A percentile compares a stretch with the other conserved stretches of the same genome.
phyloP scores from a whole-genome alignment of 2,888 invertebrate genomes.

The Caenorhabditis zanzibari region DNA sequence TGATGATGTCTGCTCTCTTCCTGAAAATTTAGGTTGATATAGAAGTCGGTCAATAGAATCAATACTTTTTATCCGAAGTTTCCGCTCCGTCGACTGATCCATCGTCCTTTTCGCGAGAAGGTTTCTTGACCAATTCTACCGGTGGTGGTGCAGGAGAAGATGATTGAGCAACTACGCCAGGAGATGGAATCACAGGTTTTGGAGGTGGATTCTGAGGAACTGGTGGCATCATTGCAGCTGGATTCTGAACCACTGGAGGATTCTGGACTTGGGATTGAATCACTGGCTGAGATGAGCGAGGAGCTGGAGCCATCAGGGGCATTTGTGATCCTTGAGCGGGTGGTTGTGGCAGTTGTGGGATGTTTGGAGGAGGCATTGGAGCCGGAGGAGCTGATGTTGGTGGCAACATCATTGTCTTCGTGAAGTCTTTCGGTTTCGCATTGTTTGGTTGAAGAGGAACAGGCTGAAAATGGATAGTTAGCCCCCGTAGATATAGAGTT shows the following conservation, averaged over 20 bases:
- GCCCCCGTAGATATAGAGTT: neutral
- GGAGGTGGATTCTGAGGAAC: conserved; percentile 4
- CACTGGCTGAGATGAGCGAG: conserved; percentile 10
- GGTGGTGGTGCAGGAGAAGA: neutral
- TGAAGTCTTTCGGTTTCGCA: conserved; percentile 7
- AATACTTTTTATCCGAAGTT: conserved; percentile 18
- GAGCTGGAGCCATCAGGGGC: neutral
- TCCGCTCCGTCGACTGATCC: conserved; percentile 14
- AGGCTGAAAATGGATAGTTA: neutral
- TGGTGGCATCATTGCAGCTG: neutral
- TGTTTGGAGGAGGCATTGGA: neutral
- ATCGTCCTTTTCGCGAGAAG: conserved; percentile 24
- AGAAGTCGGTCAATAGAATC: neutral
- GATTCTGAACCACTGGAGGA: no score
- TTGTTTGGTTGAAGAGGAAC: neutral
- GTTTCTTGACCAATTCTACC: no score
- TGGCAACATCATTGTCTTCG: conserved; percentile 39
- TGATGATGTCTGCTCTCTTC: conserved; percentile 24
- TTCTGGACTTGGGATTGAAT: neutral
- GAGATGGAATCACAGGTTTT: conserved; percentile 1
- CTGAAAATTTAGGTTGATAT: neutral
- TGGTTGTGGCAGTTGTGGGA: neutral
- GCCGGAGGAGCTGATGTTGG: neutral
- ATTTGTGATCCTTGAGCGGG: conserved; percentile 25
- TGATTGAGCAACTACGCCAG: conserved; percentile 13